These are phyloP conservation scores for Lichenostomus cassidix DNA, from an alignment of 2,113 vertebrate species.

Conservation along the genomic window DNA sequence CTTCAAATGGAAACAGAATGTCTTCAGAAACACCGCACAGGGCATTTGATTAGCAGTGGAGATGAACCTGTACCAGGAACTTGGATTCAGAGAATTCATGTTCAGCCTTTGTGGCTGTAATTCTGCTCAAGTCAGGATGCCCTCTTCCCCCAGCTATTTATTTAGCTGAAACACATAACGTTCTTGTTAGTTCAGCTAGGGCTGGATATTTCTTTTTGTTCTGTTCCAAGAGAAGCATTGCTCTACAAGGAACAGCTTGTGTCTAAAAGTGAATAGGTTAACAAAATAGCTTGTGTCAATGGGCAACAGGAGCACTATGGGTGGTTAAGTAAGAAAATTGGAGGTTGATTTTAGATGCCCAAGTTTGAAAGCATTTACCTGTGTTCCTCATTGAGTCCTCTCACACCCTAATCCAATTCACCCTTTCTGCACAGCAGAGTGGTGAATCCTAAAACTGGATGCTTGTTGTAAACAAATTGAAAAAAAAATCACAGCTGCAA, in stretches of 20 bases:
- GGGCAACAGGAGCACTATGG: neutral
- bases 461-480: neutral
- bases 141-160: slow-evolving; percentile 4
- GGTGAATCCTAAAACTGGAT: neutral
- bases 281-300: neutral
- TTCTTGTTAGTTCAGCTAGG: neutral
- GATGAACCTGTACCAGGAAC: neutral
- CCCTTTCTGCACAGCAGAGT: neutral
- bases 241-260: slow-evolving; percentile 32
- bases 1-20: neutral
- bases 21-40: neutral
- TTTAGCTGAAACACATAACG: slow-evolving; percentile 37
- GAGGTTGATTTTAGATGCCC: neutral
- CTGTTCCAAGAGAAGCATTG: slow-evolving; percentile 38
- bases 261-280: slow-evolving; percentile 15
- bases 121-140: neutral
- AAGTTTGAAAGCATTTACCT: neutral
- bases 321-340: neutral
- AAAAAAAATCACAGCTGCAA: neutral
- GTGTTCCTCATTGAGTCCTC: neutral
- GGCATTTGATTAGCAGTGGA: neutral
- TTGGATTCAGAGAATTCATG: neutral
- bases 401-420: neutral
- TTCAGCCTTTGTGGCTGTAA: neutral
- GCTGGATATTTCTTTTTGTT: slow-evolving; percentile 17